phyloP scores from a whole-genome alignment of 2,113 vertebrate genomes.

The Mastomys natalensis region DNA sequence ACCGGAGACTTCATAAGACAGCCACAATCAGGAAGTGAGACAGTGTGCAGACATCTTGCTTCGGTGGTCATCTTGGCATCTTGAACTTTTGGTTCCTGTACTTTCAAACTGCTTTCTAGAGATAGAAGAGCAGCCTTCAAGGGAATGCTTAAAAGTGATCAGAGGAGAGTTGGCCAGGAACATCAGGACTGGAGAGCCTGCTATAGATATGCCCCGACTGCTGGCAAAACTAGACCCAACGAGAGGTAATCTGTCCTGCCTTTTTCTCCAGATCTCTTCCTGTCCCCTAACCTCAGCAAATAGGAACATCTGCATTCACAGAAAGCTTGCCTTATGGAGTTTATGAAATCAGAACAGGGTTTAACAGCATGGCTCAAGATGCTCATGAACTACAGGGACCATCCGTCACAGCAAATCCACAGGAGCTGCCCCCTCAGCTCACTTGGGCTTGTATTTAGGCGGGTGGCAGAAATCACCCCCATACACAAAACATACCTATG shows the following conservation, averaged over 20 bases:
- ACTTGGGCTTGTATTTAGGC: background rate
- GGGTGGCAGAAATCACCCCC: background rate
- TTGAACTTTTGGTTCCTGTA: background rate
- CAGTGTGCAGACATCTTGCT: no score
- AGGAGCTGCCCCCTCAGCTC: background rate
- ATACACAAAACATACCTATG: background rate
- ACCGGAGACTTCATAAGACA: background rate
- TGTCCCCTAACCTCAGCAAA: conserved; percentile 11
- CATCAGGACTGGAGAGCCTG: background rate
- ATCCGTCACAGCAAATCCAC: background rate
- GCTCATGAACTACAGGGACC: background rate
- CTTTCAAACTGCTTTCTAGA: background rate
- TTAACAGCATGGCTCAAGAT: background rate
- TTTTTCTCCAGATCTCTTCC: background rate
- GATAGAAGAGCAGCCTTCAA: background rate
- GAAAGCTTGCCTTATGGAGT: background rate
- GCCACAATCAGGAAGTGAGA: background rate
- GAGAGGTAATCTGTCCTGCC: background rate
- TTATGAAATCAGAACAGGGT: conserved; percentile 34
- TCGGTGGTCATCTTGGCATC: background rate
- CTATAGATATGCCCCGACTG: background rate
- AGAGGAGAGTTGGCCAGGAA: background rate
- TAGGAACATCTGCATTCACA: background rate
- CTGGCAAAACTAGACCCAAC: background rate
- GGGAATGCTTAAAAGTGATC: conserved; percentile 48